Conservation (phyloP, 30 jellyfish, hydroid and myxozoan species). For the Morbakka virulenta region DNA sequence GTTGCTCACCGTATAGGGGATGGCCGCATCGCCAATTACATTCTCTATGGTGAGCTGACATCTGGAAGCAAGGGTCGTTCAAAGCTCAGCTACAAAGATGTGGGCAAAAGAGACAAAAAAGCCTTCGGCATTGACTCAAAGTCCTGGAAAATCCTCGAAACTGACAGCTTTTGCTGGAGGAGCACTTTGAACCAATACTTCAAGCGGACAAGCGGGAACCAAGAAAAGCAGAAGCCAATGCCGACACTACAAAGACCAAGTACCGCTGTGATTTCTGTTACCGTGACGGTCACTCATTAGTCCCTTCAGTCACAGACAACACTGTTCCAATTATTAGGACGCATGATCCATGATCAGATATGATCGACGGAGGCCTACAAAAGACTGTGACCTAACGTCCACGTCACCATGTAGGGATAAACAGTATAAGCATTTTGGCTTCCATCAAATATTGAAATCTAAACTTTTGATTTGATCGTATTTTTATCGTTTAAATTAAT, state of each 20-base stretch:
- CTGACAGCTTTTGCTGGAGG: neutral
- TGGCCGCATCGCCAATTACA: neutral
- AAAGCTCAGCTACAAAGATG: neutral
- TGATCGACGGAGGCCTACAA: constrained; percentile 1
- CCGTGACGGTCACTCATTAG: neutral
- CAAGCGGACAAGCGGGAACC: neutral
- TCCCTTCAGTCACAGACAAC: neutral
- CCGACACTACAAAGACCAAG: neutral
- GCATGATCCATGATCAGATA: neutral
- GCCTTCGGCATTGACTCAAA: neutral
- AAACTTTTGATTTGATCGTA: too few relatives aligned
- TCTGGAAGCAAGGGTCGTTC: neutral
- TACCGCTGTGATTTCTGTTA: neutral
- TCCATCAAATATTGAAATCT: too few relatives aligned
- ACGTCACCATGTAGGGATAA: too few relatives aligned
- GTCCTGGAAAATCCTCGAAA: neutral
- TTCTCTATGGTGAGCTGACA: neutral
- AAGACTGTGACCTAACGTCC: too few relatives aligned
- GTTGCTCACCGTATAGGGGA: neutral
- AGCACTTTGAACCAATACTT: neutral
- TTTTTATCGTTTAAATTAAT: too few relatives aligned
- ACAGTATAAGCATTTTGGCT: too few relatives aligned
- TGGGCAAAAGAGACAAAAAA: neutral
- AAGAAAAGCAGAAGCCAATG: neutral
- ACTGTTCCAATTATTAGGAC: neutral